These are phyloP conservation scores for Carlito syrichta DNA, from an alignment of 2,113 vertebrate species.

Conservation along the genomic window DNA sequence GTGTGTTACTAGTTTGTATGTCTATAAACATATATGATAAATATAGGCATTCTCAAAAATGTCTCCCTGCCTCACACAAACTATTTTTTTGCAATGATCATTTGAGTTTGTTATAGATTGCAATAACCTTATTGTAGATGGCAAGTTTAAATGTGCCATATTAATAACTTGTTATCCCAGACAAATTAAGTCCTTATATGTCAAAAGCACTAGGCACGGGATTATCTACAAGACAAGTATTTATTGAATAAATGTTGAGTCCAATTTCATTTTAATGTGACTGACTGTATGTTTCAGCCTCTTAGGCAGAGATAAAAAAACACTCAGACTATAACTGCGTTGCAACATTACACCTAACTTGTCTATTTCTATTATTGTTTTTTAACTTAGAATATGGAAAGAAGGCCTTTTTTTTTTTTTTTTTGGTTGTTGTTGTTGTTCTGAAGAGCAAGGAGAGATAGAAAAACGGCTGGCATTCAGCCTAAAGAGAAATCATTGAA, in stretches of 20 bases:
- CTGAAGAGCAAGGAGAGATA: slow-evolving; percentile 78
- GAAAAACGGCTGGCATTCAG: slow-evolving; percentile 90
- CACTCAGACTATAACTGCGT: slow-evolving; percentile 74
- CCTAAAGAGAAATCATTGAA: slow-evolving; percentile 98
- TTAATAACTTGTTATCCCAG: slow-evolving; percentile 88
- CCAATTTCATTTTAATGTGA: slow-evolving; percentile 89
- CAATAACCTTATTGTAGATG: slow-evolving; percentile 82
- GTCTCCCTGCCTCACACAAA: slow-evolving; percentile 62
- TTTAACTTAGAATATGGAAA: slow-evolving; percentile 73
- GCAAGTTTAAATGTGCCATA: slow-evolving; percentile 85
- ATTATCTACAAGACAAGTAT: slow-evolving; percentile 88
- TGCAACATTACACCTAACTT: slow-evolving; percentile 83
- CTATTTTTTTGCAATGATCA: slow-evolving; percentile 63
- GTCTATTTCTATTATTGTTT: slow-evolving; percentile 84
- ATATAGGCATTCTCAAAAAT: slow-evolving; percentile 48
- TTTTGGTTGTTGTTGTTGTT: slow-evolving; percentile 72
- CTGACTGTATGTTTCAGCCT: slow-evolving; percentile 82
- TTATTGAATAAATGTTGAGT: slow-evolving; percentile 89
- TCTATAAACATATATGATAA: not conserved
- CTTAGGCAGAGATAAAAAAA: slow-evolving; percentile 82
- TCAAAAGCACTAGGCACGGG: slow-evolving; percentile 85
- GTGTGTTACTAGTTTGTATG: not conserved
- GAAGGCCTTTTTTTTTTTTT: not conserved
- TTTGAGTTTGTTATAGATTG: slow-evolving; percentile 74
- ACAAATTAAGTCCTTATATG: slow-evolving; percentile 89